Base-by-base conservation (phyloP, 2,797 vertebrate genomes). In the Pterois miles region DNA sequence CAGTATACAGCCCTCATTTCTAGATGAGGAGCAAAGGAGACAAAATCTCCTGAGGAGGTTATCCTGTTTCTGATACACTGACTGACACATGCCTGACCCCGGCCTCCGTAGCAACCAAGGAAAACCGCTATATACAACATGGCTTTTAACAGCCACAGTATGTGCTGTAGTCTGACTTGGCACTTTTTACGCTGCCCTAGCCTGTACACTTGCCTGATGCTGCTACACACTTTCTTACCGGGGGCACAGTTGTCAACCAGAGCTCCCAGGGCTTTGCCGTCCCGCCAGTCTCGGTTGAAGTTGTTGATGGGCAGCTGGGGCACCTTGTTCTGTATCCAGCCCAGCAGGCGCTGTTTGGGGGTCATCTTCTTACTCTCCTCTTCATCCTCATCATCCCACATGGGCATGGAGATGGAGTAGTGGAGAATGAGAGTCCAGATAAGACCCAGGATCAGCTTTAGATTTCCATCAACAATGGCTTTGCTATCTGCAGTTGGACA, bases 381-480 rank as follows among this genome's bases (percentile, higher is more conserved):
- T 0, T 99, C 98, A 0, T 98, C 97, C 84, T 99, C 98, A 1
- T 99, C 98, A 1, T 98, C 98, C 97, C 98, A 99, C 97, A 98
- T 97, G 63, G 98, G 97, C 97, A 98, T 98, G 50, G 97, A 99
- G 90, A 99, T 99, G 84, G 98, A 99, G 74, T 98, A 99, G 91
- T 99, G 98, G n/a, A 99, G 96, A 91, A 99, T 99, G 73, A 98
- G 96, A 0, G 98, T 99, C 97, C 98, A 99, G 89, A 99, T 96
- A 64, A 99, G 91, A 60, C 97, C 98, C 86, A 98, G 94, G 85
- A 99, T 98, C 86, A 98, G 96, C 94, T 99, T 99, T 87, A 98
- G 94, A 92, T 98, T 98, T 58, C 98, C 98, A 27, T 98, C 97
- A 80, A 99, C 97, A 1, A 99, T 98, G 69, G 98, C 97, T 88